Conservation (phyloP, 2,888 invertebrate genomes). For the Agriopis leucophaearia region DNA sequence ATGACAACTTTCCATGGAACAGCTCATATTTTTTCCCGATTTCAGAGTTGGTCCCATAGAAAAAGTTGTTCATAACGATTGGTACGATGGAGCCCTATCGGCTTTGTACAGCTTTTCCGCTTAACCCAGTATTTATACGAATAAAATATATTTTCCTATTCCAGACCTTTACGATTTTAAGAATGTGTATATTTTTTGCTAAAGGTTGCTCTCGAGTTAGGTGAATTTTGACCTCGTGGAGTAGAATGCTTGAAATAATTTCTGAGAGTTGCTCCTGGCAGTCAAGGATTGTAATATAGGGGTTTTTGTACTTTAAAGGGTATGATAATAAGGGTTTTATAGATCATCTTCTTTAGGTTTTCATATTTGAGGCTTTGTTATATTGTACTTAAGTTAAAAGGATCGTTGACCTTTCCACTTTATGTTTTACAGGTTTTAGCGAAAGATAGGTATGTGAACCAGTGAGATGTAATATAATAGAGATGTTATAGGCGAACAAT, state of each 20-base stretch:
- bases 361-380: conserved; percentile 28
- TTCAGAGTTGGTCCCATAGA: too few relatives aligned
- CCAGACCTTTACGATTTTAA: neutral
- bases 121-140: neutral
- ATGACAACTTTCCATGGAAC: too few relatives aligned
- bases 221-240: conserved; percentile 26
- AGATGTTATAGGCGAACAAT: too few relatives aligned
- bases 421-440: neutral
- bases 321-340: conserved; percentile 35
- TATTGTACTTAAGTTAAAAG: conserved; percentile 20
- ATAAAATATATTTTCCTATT: neutral
- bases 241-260: conserved; percentile 32
- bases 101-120: too few relatives aligned
- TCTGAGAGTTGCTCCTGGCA: conserved; percentile 20
- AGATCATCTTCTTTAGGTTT: conserved; percentile 29
- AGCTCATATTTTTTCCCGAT: too few relatives aligned
- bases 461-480: too few relatives aligned
- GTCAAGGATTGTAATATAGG: conserved; percentile 32
- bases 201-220: neutral
- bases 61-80: too few relatives aligned
- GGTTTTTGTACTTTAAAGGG: conserved; percentile 31
- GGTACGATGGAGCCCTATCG: too few relatives aligned
- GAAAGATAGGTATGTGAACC: neutral
- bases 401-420: conserved; percentile 20
- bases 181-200: neutral